phyloP scores from a whole-genome alignment of 2,888 invertebrate genomes.

The Synergus laeviventris region DNA sequence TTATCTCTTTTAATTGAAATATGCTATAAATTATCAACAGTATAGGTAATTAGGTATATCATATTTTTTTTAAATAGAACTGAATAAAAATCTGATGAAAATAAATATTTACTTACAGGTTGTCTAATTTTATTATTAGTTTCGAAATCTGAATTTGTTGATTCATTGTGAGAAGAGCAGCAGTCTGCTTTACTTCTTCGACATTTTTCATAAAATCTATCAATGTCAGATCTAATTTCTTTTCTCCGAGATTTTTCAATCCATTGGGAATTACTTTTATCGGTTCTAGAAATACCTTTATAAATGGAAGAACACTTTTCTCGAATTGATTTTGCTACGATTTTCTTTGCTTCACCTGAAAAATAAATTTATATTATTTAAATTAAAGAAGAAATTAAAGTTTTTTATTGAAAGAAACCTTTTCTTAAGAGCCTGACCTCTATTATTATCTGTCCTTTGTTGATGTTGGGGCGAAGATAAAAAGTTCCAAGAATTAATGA shows the following conservation, averaged over 20 bases:
- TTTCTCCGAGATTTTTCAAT: too few relatives aligned
- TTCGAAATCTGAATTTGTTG: not conserved
- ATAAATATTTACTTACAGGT: not conserved
- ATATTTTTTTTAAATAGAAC: too few relatives aligned
- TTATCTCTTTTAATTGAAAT: not conserved
- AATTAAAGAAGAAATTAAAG: not conserved
- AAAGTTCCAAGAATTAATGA: conserved; percentile 42
- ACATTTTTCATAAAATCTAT: not conserved
- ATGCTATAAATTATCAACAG: not conserved
- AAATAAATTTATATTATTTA: not conserved
- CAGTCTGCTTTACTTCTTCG: not conserved
- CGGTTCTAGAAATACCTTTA: not conserved
- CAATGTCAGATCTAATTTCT: not conserved
- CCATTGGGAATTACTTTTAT: not conserved
- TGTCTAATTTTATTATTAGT: not conserved
- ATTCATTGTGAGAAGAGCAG: not conserved
- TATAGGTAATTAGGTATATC: too few relatives aligned
- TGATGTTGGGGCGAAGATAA: conserved; percentile 49
- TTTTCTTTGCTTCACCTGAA: not conserved
- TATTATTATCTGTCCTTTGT: conserved; percentile 49
- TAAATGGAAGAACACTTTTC: not conserved
- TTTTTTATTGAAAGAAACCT: not conserved
- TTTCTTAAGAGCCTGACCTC: not conserved
- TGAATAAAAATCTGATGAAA: too few relatives aligned
- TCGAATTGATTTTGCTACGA: not conserved